A percentile compares a stretch with the other conserved stretches of the same genome.
Evolutionary conservation across 2,797 vertebrate species (phyloP).

Genomic region (Molossus alvarezi): DNA sequence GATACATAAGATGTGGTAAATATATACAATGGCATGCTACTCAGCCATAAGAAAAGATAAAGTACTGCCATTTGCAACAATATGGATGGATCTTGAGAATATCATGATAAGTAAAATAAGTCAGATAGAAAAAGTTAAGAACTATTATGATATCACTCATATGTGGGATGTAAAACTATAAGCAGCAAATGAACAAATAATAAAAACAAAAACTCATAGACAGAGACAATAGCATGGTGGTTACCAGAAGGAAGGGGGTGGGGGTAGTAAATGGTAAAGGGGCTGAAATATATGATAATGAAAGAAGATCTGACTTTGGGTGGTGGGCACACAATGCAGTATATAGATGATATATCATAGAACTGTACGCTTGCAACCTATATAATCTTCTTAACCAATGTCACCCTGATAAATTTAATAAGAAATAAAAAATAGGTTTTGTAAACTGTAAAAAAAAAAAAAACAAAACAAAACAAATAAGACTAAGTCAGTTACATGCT

Average conservation of each 20-base stretch:
- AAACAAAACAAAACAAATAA: neutral
- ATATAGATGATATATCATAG: neutral
- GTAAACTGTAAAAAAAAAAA: neutral
- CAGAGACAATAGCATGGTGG: neutral
- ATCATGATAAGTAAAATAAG: neutral
- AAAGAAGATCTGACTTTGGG: neutral
- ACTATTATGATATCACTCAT: neutral
- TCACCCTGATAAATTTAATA: neutral
- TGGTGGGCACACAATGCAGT: neutral
- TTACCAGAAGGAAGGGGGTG: neutral
- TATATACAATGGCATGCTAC: neutral
- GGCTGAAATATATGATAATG: neutral
- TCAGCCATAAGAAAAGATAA: neutral
- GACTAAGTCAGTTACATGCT: neutral
- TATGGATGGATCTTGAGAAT: neutral
- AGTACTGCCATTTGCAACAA: neutral
- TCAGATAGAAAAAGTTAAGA: neutral
- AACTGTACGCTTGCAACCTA: neutral
- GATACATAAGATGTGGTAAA: neutral
- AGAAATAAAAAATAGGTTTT: neutral
- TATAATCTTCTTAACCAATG: neutral
- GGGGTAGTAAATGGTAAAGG: neutral
- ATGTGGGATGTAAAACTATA: neutral
- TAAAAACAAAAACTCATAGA: neutral
- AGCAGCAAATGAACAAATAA: neutral